Conservation (phyloP, 2,888 invertebrate species). For the Phyllotreta cruciferae region DNA sequence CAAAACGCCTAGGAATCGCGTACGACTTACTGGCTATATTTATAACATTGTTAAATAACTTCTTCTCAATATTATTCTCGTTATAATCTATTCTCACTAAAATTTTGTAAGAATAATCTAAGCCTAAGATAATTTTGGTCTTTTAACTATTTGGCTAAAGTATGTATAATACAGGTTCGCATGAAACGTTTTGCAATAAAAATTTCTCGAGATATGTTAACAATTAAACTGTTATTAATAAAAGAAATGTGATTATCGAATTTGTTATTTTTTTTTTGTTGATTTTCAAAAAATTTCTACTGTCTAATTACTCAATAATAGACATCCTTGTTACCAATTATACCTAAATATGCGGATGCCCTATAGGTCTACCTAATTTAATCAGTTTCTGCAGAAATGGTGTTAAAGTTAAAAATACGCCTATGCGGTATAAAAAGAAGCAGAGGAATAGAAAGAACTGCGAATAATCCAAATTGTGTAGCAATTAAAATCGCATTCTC, state of each 20-base stretch:
- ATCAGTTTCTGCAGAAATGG: too few relatives aligned
- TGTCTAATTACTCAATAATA: too few relatives aligned
- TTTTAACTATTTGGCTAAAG: slow-evolving; percentile 37
- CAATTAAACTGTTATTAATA: slow-evolving; percentile 7
- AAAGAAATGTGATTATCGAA: neutral
- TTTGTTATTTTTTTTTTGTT: too few relatives aligned
- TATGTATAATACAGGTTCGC: slow-evolving; percentile 33
- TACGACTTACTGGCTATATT: slow-evolving; percentile 1
- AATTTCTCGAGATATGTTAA: slow-evolving; percentile 42
- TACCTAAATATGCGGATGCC: too few relatives aligned
- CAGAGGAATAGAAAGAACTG: too few relatives aligned
- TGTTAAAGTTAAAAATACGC: too few relatives aligned
- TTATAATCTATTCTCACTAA: slow-evolving; percentile 25
- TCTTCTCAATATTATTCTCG: neutral
- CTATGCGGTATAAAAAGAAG: too few relatives aligned
- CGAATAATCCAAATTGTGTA: too few relatives aligned
- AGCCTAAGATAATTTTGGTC: slow-evolving; percentile 41
- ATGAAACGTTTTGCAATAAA: slow-evolving; percentile 18
- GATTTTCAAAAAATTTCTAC: too few relatives aligned
- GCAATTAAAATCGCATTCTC: too few relatives aligned
- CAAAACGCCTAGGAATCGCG: slow-evolving; percentile 7
- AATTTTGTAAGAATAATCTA: slow-evolving; percentile 26
- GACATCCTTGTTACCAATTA: too few relatives aligned
- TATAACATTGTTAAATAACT: slow-evolving; percentile 4
- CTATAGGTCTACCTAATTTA: too few relatives aligned